Base-by-base conservation (phyloP, 1,140 invertebrate species). In the Hycleus phaleratus region DNA sequence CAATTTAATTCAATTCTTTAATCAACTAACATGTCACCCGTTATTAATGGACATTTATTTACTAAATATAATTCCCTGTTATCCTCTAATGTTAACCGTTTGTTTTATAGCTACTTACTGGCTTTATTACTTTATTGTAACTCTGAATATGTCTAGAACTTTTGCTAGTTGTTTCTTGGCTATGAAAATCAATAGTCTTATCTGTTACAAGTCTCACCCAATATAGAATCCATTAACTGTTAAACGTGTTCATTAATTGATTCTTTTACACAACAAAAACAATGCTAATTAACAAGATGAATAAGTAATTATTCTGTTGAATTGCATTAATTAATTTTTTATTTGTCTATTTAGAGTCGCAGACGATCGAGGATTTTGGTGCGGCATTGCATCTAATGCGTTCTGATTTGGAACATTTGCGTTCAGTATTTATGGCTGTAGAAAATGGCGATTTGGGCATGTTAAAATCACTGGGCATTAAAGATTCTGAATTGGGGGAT, bases 401-500 rank as follows among this genome's bases (percentile, higher is more conserved):
- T 59, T 85, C 88, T 2, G 93, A 96, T 73, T 75, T 95, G 65
- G 92, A 95, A 69, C 92, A 96, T 71, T 80, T 97, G 59, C 86
- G 93, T 69, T 91, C 90, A 3, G 92, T 96, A 7, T 95, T 97
- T 74, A 91, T 95, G 84, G 93, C 93, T 1, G 93, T 97, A n/a
- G 91, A 96, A 70, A 95, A 94, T 69, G 94, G 93, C 3, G 92
- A 95, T 73, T 79, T 95, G 11, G 91, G 91, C 53, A 93, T 94
- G 85, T 79, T 97, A 40, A 95, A 95, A 73, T 92, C 91, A 7
- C 79, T 95, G 26, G 93, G 93, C 45, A 95, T 96, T 72, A 94
- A 95, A 75, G 93, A 95, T 74, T 93, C 92, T 0, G 94, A 97
- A 73, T 79, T 96, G 26, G 92, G 93, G n/a, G 94, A 97, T 71